Evolutionary conservation across 2,888 invertebrate genomes (phyloP).

Genomic region (Syritta pipiens): DNA sequence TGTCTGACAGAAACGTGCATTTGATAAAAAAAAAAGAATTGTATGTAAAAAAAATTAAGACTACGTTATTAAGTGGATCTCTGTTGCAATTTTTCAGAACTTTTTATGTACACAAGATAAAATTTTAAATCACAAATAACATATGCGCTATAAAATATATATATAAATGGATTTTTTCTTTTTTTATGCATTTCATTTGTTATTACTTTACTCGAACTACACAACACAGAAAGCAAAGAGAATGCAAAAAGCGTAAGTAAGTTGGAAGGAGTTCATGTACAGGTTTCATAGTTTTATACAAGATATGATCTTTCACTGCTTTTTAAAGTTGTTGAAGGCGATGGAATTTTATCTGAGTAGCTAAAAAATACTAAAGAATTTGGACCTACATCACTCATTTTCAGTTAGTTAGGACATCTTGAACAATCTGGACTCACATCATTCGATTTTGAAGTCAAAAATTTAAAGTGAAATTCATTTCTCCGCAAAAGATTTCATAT

Average conservation of each 20-base stretch:
- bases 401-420: too few species aligned
- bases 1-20: conserved; percentile 51
- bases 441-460: too few species aligned
- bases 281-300: too few species aligned
- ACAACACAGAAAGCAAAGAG: conserved; percentile 43
- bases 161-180: background rate
- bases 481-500: too few species aligned
- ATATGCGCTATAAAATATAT: conserved; percentile 27
- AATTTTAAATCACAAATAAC: conserved; percentile 60
- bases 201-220: conserved; percentile 41
- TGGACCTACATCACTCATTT: too few species aligned
- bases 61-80: conserved; percentile 25
- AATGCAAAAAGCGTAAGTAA: conserved; percentile 19
- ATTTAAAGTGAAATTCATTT: too few species aligned
- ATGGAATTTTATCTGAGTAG: too few species aligned
- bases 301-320: too few species aligned
- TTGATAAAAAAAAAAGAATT: conserved; percentile 10
- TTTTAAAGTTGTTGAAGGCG: too few species aligned
- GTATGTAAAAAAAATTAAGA: conserved; percentile 15
- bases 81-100: conserved; percentile 25
- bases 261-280: conserved; percentile 1
- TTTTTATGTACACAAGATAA: conserved; percentile 53
- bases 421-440: too few species aligned
- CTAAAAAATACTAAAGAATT: too few species aligned
- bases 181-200: conserved; percentile 11